A percentile compares a stretch with the other conserved stretches of the same genome.
Conservation (phyloP, 2,113 vertebrate genomes). For the human (Homo sapiens) region GRCh38 chr22:27131001-27131500, state of each 20-base stretch:
- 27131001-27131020: neutral
- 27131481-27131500: neutral
- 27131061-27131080: neutral
- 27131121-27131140: neutral
- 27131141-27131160: neutral
- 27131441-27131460: neutral
- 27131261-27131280: neutral
- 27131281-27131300: neutral
- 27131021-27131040: fast-evolving
- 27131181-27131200: neutral
- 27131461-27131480: neutral
- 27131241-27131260: neutral
- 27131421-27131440: neutral
- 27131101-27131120: neutral
- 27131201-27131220: neutral
- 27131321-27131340: neutral
- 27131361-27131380: neutral
- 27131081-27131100: neutral
- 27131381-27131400: neutral
- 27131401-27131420: neutral
- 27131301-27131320: neutral
- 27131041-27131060: fast-evolving
- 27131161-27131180: neutral
- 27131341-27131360: neutral
- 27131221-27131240: constrained; percentile 27